These are phyloP conservation scores for Paramormyrops hopkinsi DNA, from an alignment of 2,797 vertebrate species.

Conservation along the genomic window DNA sequence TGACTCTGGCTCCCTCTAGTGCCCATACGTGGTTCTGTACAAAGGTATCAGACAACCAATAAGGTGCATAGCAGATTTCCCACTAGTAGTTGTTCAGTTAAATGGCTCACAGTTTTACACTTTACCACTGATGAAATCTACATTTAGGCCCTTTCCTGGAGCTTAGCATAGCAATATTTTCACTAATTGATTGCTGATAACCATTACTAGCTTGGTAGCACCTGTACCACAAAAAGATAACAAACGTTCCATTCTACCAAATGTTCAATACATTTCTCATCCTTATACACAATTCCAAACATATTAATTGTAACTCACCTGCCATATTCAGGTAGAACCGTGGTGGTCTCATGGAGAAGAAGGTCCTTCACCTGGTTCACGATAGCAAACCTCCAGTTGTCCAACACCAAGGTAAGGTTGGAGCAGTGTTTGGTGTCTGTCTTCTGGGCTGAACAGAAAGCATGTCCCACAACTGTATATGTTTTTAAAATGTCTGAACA, in stretches of 20 bases:
- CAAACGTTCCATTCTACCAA: neutral
- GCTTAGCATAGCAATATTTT: neutral
- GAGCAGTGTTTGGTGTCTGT: constrained; percentile 59
- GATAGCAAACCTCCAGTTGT: constrained; percentile 86
- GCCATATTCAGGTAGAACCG: constrained; percentile 76
- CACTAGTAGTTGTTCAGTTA: neutral
- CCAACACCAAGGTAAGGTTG: constrained; percentile 77
- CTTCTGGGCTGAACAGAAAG: constrained; percentile 41
- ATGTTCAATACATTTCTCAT: neutral
- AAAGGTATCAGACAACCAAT: neutral
- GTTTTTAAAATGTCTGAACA: neutral
- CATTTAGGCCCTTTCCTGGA: neutral
- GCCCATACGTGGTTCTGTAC: neutral
- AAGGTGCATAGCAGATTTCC: neutral
- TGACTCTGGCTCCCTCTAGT: constrained; percentile 2
- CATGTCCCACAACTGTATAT: neutral
- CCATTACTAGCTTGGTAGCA: neutral
- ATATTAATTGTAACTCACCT: constrained; percentile 55
- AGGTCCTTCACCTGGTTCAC: constrained; percentile 72
- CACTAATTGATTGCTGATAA: neutral
- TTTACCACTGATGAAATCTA: neutral
- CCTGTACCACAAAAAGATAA: neutral
- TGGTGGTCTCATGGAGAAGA: constrained; percentile 71
- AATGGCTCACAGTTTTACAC: neutral
- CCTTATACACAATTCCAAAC: neutral